phyloP scores from a whole-genome alignment of 2,113 vertebrate genomes.

The Eleginops maclovinus region DNA sequence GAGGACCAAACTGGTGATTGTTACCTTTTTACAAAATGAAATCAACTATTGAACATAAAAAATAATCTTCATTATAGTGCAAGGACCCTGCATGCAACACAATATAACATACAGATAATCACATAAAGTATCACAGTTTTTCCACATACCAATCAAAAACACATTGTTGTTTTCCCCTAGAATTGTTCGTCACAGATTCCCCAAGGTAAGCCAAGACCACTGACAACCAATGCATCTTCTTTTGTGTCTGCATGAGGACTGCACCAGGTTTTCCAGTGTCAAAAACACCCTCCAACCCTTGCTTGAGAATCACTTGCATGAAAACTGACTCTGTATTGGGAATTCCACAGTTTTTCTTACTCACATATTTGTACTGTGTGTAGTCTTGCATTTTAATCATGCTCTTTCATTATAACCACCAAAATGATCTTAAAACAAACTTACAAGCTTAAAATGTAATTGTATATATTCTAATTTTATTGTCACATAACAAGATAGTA shows the following conservation, averaged over 20 bases:
- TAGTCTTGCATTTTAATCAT: too few species aligned
- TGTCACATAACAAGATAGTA: background rate
- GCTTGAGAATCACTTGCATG: background rate
- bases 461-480: background rate
- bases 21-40: background rate
- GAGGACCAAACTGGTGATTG: background rate
- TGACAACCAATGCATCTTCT: background rate
- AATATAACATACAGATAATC: too few species aligned
- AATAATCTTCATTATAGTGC: background rate
- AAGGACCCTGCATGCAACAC: too few species aligned
- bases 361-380: background rate
- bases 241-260: constrained; percentile 10
- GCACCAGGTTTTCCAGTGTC: background rate
- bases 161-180: background rate
- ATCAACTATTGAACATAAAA: background rate
- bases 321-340: background rate
- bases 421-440: background rate
- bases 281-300: background rate
- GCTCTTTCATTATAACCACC: background rate
- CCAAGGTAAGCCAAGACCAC: background rate
- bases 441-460: background rate
- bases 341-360: background rate
- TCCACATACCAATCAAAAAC: background rate
- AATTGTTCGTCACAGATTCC: background rate
- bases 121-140: too few species aligned